A percentile compares a stretch with the other conserved stretches of the same genome.
phyloP scores from a whole-genome alignment of 1,140 invertebrate species.

The Hylaeus anthracinus region DNA sequence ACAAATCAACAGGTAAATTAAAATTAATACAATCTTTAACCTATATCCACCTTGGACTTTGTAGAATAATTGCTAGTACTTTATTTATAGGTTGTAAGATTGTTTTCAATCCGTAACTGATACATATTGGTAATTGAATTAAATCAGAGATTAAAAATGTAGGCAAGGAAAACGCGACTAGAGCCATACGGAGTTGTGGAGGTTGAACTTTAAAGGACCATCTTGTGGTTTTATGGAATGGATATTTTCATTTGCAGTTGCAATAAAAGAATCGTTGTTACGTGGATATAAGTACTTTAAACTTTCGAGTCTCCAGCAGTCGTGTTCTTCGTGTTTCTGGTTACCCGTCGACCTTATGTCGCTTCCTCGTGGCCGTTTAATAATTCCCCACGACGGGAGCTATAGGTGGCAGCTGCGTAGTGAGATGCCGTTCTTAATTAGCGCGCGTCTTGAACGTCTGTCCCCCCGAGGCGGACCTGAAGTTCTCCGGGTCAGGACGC shows the following conservation, averaged over 20 bases:
- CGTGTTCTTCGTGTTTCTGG: conserved; percentile 26
- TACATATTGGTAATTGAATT: too few relatives aligned
- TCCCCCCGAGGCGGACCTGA: conserved; percentile 53
- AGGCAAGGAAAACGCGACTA: too few relatives aligned
- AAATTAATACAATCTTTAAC: too few relatives aligned
- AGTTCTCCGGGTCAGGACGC: conserved; percentile 59
- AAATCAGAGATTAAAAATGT: too few relatives aligned
- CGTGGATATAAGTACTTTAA: background rate
- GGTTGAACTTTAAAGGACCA: too few relatives aligned
- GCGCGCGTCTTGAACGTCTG: conserved; percentile 68
- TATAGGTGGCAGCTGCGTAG: conserved; percentile 67
- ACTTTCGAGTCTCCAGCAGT: background rate
- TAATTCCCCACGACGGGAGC: conserved; percentile 67
- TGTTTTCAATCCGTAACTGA: too few relatives aligned
- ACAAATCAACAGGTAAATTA: too few relatives aligned
- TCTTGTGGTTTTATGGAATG: too few relatives aligned
- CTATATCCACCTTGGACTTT: too few relatives aligned
- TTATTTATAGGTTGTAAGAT: too few relatives aligned
- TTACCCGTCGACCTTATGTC: conserved; percentile 71
- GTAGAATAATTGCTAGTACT: too few relatives aligned
- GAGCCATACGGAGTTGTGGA: too few relatives aligned
- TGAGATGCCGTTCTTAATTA: conserved; percentile 75
- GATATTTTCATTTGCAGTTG: background rate
- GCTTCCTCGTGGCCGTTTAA: conserved; percentile 62
- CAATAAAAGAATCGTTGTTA: background rate